Evolutionary conservation across 2,888 invertebrate species (phyloP), one percentile per base, ranked within the genome.

Genomic region (Scaeva pyrastri): DNA sequence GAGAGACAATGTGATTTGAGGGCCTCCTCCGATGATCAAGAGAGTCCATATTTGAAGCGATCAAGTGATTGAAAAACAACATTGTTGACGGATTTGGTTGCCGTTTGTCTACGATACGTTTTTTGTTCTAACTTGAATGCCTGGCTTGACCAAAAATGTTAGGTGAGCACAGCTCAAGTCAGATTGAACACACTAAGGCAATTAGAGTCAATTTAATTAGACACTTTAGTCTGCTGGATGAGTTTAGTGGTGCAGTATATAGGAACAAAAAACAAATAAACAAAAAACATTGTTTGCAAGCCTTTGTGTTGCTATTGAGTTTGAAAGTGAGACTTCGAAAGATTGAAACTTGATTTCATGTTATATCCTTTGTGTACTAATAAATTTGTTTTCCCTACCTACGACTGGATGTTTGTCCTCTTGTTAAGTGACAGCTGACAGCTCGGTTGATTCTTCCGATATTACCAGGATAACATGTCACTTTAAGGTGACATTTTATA

Each of bases 1-100:
- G 73, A 73, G 82, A 82, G 77, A 74, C 56, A 45, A 43, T 74
- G 68, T 58, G 73, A 31, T 31, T 0, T 70, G 82, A 86, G 82
- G 86, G 86, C 78, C 82, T 74, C 78, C 82, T 74, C 78, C 71
- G 52, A 41, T 78, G 82, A 78, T 82, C 77, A 77, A 78, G 78
- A 82, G 86, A 82, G 86, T 50, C 86, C 86, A 82, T 86, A 86
- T 86, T 77, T 86, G 86, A 86, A 78, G 78, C 74, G 86, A 86
- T 77, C 85, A 73, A 85, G 85, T 80, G 85, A 81, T 85, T 76
- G 55, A 56, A 64, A 86, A 82, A 82, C 64, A 78, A 64, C 77
- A 86, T 73, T 86, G 68, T 73, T 81, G 85, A 86, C 82, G 86
- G 78, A 78, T 86, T 86, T 82, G 77, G 86, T 86, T 81, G 86